phyloP scores from a whole-genome alignment of 2,113 vertebrate genomes.

The Poeciliopsis prolifica region DNA sequence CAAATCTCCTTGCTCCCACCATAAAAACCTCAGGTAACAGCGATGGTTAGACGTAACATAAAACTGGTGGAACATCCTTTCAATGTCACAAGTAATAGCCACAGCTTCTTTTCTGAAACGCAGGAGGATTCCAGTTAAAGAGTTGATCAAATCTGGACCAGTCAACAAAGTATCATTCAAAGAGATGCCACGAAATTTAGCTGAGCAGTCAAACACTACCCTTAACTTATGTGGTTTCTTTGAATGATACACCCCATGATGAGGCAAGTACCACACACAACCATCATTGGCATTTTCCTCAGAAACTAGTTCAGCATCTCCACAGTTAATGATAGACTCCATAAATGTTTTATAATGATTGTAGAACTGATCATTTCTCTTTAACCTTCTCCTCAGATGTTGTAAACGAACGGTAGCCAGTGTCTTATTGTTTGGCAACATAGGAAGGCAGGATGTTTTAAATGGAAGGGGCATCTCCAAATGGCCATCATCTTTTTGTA shows the following conservation, averaged over 20 bases:
- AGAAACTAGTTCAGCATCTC: conserved; percentile 18
- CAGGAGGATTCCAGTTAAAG: not conserved
- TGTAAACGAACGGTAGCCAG: too few species aligned
- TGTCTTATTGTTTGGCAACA: too few species aligned
- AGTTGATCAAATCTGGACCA: not conserved
- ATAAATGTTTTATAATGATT: conserved; percentile 12
- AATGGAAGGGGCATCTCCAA: too few species aligned
- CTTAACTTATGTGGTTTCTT: not conserved
- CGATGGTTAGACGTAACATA: not conserved
- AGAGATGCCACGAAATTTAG: not conserved
- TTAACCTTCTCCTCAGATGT: too few species aligned
- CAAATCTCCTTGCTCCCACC: not conserved
- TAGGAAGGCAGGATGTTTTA: too few species aligned
- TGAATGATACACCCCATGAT: not conserved
- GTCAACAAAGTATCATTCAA: not conserved
- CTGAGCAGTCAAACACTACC: not conserved
- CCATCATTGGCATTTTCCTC: not conserved
- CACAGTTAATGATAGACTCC: not conserved
- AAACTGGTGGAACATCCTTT: conserved; percentile 1
- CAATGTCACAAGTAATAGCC: not conserved
- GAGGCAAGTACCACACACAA: not conserved
- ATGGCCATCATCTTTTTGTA: too few species aligned
- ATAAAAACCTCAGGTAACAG: not conserved
- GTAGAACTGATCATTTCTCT: not conserved
- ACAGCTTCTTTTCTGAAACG: not conserved